A percentile compares a stretch with the other conserved stretches of the same genome.
Evolutionary conservation across 2,797 vertebrate species (phyloP).

Genomic region (Pseudochirops corinnae): DNA sequence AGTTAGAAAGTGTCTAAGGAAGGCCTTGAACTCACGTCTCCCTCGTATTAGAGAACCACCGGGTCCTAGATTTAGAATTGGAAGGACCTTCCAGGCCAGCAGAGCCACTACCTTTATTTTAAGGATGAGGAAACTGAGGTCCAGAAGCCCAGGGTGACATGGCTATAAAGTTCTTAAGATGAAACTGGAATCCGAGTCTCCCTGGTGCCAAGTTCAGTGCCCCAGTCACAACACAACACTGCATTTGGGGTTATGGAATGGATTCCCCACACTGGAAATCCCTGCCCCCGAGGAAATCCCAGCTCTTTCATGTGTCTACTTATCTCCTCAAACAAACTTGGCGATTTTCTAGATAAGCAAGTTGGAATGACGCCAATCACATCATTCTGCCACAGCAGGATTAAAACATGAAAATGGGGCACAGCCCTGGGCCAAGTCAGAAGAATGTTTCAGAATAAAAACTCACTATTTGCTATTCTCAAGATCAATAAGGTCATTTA

Average conservation of each 20-base stretch:
- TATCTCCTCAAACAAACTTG: background rate
- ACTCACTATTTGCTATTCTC: background rate
- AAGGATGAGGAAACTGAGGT: background rate
- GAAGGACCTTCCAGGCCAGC: background rate
- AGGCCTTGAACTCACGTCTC: fast-evolving
- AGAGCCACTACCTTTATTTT: fast-evolving
- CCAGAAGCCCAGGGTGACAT: background rate
- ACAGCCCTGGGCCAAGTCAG: background rate
- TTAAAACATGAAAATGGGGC: background rate
- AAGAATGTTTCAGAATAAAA: background rate
- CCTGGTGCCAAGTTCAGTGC: too few relatives aligned
- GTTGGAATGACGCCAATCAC: background rate
- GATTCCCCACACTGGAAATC: background rate
- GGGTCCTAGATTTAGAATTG: background rate
- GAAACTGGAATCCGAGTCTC: background rate
- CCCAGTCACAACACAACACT: background rate
- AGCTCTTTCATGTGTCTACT: background rate
- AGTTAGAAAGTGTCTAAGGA: background rate
- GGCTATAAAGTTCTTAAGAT: background rate
- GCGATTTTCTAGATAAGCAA: background rate
- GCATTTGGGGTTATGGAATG: background rate
- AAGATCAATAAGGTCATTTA: background rate
- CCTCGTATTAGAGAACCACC: background rate
- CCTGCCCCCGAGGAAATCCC: background rate
- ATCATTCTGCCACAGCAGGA: background rate